Conservation (phyloP, 1,140 invertebrate genomes). For the Brachionus koreanus region DNA sequence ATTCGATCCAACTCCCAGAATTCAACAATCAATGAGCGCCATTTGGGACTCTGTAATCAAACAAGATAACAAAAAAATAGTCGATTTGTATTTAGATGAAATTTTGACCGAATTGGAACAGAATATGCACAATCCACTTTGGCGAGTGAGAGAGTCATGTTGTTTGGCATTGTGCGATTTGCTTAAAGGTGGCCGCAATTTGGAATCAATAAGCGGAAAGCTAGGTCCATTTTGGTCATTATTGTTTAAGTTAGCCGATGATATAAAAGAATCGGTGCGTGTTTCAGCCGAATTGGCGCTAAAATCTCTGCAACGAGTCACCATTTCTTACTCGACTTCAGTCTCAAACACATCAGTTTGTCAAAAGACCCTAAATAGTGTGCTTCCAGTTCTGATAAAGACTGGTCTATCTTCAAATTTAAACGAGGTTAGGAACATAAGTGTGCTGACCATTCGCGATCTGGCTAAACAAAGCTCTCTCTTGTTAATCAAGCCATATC, state of each 20-base stretch:
- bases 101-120: slow-evolving; percentile 74
- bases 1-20: slow-evolving; percentile 83
- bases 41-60: slow-evolving; percentile 83
- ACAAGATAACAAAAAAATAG: slow-evolving; percentile 77
- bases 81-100: slow-evolving; percentile 80
- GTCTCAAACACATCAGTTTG: slow-evolving; percentile 72
- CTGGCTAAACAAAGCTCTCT: slow-evolving; percentile 17
- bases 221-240: slow-evolving; percentile 4
- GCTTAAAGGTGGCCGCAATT: slow-evolving; percentile 22
- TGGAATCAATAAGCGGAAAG: slow-evolving; percentile 14
- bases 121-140: slow-evolving; percentile 77
- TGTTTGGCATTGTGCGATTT: slow-evolving; percentile 46
- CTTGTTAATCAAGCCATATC: slow-evolving; percentile 62
- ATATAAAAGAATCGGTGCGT: slow-evolving; percentile 65
- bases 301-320: slow-evolving; percentile 73
- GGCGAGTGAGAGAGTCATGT: slow-evolving; percentile 82
- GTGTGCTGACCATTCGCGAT: slow-evolving; percentile 26
- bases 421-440: slow-evolving; percentile 70
- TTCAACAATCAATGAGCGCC: slow-evolving; percentile 81
- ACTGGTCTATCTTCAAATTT: slow-evolving; percentile 73
- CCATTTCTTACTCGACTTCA: slow-evolving; percentile 45
- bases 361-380: slow-evolving; percentile 69
- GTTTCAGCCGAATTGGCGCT: slow-evolving; percentile 72
- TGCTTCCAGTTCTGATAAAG: slow-evolving; percentile 75
- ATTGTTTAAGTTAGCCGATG: slow-evolving; percentile 27